Percentiles rank a stretch among this genome's conserved stretches.
phyloP scores from a whole-genome alignment of 2,797 vertebrate genomes.

The Enteromius paludinosus region DNA sequence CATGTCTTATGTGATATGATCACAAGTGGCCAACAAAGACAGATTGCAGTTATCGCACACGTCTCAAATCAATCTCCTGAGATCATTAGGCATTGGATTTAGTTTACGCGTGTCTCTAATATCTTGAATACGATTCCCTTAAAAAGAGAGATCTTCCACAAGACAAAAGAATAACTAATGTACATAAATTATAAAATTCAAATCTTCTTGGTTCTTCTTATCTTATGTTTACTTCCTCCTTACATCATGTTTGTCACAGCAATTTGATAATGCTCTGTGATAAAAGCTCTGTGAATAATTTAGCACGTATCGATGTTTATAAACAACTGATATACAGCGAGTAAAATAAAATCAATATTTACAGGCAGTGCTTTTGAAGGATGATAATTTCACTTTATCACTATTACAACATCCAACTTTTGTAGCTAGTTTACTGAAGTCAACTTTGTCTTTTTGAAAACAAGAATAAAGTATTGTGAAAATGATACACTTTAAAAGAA shows the following conservation, averaged over 20 bases:
- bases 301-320: constrained; percentile 15
- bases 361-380: not conserved
- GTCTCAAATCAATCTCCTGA: not conserved
- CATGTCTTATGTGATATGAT: not conserved
- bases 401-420: not conserved
- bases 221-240: not conserved
- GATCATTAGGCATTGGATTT: not conserved
- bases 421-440: not conserved
- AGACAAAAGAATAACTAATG: not conserved
- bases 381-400: not conserved
- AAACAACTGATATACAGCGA: not conserved
- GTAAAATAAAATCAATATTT: constrained; percentile 22
- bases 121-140: not conserved
- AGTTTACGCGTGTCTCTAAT: not conserved
- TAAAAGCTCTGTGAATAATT: constrained; percentile 21
- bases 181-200: not conserved
- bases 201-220: not conserved
- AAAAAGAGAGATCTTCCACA: not conserved
- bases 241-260: not conserved
- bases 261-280: not conserved
- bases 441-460: not conserved
- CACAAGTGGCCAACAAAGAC: constrained; percentile 9
- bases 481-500: not conserved
- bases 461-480: not conserved
- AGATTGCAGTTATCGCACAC: not conserved